Conservation (phyloP, 2,113 vertebrate species). For the Tichodroma muraria region DNA sequence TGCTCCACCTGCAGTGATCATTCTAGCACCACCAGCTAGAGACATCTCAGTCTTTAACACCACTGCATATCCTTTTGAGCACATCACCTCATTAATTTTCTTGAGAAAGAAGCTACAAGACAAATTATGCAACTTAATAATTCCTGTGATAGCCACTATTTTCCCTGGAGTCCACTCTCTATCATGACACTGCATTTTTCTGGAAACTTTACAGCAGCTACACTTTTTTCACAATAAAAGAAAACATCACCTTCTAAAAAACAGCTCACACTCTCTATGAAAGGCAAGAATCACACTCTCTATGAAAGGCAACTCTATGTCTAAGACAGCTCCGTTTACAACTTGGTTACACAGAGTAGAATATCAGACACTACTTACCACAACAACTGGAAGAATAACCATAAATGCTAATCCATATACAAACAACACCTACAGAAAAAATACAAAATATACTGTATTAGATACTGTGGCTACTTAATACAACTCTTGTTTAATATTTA, state of each 20-base stretch:
- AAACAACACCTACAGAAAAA: constrained; percentile 82
- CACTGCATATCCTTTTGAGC: background rate
- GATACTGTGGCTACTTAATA: background rate
- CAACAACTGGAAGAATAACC: constrained; percentile 98
- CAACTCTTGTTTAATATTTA: background rate
- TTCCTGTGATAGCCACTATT: background rate
- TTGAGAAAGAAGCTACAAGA: background rate
- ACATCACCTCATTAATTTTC: background rate
- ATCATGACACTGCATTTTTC: background rate
- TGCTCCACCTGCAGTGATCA: background rate
- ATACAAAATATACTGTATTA: background rate
- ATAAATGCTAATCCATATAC: constrained; percentile 98
- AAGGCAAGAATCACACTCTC: background rate
- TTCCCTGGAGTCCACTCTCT: background rate
- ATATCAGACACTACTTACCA: constrained; percentile 77
- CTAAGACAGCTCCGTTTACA: background rate
- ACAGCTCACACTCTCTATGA: background rate
- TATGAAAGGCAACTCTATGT: background rate
- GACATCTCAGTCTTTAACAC: background rate
- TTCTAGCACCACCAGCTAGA: background rate
- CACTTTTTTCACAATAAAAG: background rate
- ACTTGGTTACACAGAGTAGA: background rate
- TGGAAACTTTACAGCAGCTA: background rate
- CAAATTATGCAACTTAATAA: background rate
- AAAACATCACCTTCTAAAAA: background rate